Conservation (phyloP, 2,888 invertebrate genomes). For the Acanthococcus lagerstroemiae region DNA sequence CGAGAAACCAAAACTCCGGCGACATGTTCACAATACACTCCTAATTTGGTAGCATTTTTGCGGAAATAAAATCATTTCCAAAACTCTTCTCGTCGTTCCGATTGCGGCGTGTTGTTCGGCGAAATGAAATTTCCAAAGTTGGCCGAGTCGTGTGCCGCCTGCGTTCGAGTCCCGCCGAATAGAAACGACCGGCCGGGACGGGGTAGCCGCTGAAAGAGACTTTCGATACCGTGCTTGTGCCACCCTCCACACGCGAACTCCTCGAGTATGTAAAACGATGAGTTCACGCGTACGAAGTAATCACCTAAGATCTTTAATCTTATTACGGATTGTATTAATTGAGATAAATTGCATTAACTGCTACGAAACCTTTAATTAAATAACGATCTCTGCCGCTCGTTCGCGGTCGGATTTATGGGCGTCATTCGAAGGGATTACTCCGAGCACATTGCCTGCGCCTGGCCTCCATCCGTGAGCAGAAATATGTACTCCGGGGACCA, state of each 20-base stretch:
- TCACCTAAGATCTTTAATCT: constrained; percentile 8
- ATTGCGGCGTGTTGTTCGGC: too few relatives aligned
- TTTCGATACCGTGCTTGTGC: not conserved
- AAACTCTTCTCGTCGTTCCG: too few relatives aligned
- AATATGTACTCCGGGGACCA: too few relatives aligned
- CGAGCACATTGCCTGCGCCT: too few relatives aligned
- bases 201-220: not conserved
- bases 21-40: not conserved
- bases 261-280: not conserved
- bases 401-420: constrained; percentile 18
- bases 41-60: too few relatives aligned
- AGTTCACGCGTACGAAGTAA: not conserved
- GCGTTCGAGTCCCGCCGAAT: too few relatives aligned
- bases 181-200: not conserved
- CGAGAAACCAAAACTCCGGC: not conserved
- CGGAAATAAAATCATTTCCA: too few relatives aligned
- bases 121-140: too few relatives aligned
- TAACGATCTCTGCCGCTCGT: constrained; percentile 12
- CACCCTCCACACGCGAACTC: not conserved
- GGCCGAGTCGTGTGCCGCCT: too few relatives aligned
- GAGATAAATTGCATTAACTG: constrained; percentile 24
- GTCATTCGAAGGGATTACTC: constrained; percentile 16
- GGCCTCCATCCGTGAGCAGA: too few relatives aligned
- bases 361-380: constrained; percentile 24
- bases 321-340: constrained; percentile 15